These are phyloP conservation scores for Pipra filicauda DNA, from an alignment of 2,113 vertebrate species.

Conservation along the genomic window DNA sequence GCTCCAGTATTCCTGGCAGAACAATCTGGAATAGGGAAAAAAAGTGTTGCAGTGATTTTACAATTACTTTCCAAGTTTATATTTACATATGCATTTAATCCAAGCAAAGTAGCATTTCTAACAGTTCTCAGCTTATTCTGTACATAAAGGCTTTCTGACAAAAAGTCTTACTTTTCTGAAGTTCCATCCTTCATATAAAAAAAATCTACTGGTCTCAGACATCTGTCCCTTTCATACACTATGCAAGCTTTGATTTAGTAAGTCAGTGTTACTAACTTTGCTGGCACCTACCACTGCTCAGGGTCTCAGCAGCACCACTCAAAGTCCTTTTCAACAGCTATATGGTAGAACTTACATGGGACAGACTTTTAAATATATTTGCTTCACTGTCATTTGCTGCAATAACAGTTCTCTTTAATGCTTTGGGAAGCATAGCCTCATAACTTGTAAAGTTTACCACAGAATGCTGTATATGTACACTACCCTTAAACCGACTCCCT, in stretches of 20 bases:
- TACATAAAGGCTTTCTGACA: not conserved
- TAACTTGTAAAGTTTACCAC: not conserved
- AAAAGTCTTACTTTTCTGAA: not conserved
- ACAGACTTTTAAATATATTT: not conserved
- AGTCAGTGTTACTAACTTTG: not conserved
- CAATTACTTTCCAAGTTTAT: not conserved
- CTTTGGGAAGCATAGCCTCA: not conserved
- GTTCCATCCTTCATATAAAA: not conserved
- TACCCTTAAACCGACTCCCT: not conserved
- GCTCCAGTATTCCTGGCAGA: slow-evolving; percentile 92
- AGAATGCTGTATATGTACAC: not conserved
- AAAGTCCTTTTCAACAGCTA: not conserved
- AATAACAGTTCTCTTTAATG: not conserved
- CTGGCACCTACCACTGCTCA: not conserved
- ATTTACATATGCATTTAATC: not conserved
- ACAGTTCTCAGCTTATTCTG: not conserved
- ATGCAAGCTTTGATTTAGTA: not conserved
- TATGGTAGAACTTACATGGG: not conserved
- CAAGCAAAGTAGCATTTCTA: not conserved
- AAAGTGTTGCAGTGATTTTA: not conserved
- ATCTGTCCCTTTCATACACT: not conserved
- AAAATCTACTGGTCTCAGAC: not conserved
- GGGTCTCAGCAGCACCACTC: not conserved
- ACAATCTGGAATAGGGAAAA: slow-evolving; percentile 79
- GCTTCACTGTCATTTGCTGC: not conserved